Base-by-base conservation (phyloP, 2,888 invertebrate species). In the Conchocele bisecta region DNA sequence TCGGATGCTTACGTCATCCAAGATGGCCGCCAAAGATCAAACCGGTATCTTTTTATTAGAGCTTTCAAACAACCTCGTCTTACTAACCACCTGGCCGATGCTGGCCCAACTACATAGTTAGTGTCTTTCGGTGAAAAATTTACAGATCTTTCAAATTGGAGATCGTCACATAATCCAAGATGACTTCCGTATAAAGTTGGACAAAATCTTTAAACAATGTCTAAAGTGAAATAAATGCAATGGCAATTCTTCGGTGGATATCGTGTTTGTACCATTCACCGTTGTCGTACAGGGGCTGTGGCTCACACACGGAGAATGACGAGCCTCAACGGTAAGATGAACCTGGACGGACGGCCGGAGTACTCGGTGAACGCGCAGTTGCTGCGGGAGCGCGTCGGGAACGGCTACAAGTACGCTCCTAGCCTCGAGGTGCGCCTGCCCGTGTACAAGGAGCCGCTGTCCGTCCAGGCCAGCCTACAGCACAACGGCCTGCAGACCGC, bases 331-430 rank as follows among this genome's bases (percentile, higher is more conserved):
- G 77, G 80, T 11, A 64, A 64, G 41, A 22, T 80, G 20, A 50
- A 37, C n/a, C 54, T 80, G 41, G 77, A 79, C 46, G 59, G 65
- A 5, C 44, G 44, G 15, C 24, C 37, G 11, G 54, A 57, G 7
- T 79, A 78, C 48, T 51, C 69, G 0, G 26, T 80, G 1, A 60
- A 70, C 35, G 75, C 77, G 22, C 46, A 68, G 35, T 4, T 81
- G 9, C 22, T 33, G 6, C 57, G 37, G 24, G 57, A 66, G 17
- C 53, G 60, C 4, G 67, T 51, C 6, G 68, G 67, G 6, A 72
- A 74, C 28, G 24, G 58, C 15, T 50, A 35, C 26, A 68, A 60
- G 13, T 81, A 66, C 28, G 68, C 58, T 3, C 82, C 80, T 24
- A 39, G 63, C 2, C 15, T 83, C 2, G 72, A 74, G 29, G 51